Conservation (phyloP, 2,888 invertebrate species). For the Platynereis dumerilii region DNA sequence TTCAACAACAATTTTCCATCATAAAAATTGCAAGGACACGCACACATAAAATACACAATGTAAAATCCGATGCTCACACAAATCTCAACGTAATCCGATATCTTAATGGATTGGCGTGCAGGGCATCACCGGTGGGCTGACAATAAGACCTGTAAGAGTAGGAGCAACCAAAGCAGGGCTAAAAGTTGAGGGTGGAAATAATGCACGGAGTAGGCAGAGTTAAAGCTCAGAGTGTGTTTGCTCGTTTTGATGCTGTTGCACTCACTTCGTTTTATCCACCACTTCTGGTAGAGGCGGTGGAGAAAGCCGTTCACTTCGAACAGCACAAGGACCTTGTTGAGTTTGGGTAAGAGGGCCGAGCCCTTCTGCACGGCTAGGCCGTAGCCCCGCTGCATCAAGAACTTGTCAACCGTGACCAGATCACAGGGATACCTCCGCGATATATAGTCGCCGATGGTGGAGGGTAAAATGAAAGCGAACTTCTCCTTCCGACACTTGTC, state of each 20-base stretch:
- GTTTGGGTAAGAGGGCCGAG: conserved; percentile 29
- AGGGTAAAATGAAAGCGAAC: conserved; percentile 37
- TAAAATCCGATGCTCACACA: too few species aligned
- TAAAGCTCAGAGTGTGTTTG: conserved; percentile 28
- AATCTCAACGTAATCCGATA: too few species aligned
- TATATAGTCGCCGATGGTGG: conserved; percentile 37
- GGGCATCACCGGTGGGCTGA: too few species aligned
- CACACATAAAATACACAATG: too few species aligned
- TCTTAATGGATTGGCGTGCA: too few species aligned
- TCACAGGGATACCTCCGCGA: conserved; percentile 34
- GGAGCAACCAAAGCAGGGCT: too few species aligned
- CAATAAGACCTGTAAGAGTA: too few species aligned
- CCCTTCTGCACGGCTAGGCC: conserved; percentile 35
- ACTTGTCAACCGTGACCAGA: conserved; percentile 31
- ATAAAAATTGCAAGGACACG: too few species aligned
- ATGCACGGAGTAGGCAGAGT: background rate
- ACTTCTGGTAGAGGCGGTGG: conserved; percentile 30
- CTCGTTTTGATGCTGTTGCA: conserved; percentile 34
- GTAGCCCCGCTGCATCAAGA: conserved; percentile 32
- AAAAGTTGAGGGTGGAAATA: too few species aligned
- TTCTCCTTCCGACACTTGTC: conserved; percentile 24
- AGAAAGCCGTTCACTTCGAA: conserved; percentile 31
- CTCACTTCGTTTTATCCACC: conserved; percentile 27
- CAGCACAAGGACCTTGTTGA: conserved; percentile 27
- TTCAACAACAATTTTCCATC: too few species aligned